Evolutionary conservation across 2,888 invertebrate genomes (phyloP).

Genomic region (Cryptosula pallasiana): DNA sequence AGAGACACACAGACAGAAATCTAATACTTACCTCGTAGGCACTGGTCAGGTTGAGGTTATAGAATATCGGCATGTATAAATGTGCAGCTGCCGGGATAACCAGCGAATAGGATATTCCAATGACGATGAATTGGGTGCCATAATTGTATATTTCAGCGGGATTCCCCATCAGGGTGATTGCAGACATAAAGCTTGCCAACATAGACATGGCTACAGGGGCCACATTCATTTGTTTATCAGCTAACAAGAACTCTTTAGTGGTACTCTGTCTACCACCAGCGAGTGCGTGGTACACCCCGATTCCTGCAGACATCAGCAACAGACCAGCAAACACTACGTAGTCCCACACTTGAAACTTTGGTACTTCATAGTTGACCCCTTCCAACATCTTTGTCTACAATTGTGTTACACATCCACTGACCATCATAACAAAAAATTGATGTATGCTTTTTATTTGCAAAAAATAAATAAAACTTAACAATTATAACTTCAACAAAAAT

Average conservation of each 20-base stretch:
- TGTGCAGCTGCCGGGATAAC: conserved; percentile 44
- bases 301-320: conserved; percentile 39
- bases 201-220: conserved; percentile 48
- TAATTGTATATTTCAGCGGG: conserved; percentile 49
- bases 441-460: too few species aligned
- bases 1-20: too few species aligned
- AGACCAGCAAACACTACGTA: conserved; percentile 43
- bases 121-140: conserved; percentile 46
- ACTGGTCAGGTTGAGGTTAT: conserved; percentile 39
- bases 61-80: conserved; percentile 42
- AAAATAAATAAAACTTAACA: too few species aligned
- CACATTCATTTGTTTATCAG: conserved; percentile 46
- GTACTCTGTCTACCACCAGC: conserved; percentile 38
- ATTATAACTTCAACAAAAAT: too few species aligned
- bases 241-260: conserved; percentile 43
- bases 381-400: neutral
- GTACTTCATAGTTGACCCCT: conserved; percentile 1
- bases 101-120: conserved; percentile 42
- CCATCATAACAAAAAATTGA: too few species aligned
- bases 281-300: conserved; percentile 44
- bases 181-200: conserved; percentile 52
- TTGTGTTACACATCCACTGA: too few species aligned
- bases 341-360: conserved; percentile 36
- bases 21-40: conserved; percentile 42
- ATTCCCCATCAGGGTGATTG: conserved; percentile 48